Conservation (phyloP, 2,888 invertebrate genomes). For the Pseudoips prasinana region DNA sequence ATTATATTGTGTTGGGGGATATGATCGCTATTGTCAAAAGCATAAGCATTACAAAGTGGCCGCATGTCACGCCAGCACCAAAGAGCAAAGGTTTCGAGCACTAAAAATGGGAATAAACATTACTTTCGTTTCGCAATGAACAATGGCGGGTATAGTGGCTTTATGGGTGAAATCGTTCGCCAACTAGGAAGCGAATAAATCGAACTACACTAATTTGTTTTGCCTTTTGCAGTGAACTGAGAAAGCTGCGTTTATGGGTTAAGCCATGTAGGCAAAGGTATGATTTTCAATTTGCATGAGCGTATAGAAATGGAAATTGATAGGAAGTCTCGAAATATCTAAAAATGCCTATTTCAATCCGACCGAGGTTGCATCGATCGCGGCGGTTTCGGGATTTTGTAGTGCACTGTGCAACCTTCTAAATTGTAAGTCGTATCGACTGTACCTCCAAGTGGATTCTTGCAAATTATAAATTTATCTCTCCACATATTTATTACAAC, state of each 20-base stretch:
- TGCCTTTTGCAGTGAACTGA: constrained; percentile 64
- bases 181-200: constrained; percentile 59
- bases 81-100: constrained; percentile 62
- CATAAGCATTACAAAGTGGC: constrained; percentile 44
- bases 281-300: constrained; percentile 41
- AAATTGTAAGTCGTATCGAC: too few species aligned
- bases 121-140: constrained; percentile 45
- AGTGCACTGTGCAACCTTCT: too few species aligned
- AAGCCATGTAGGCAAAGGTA: constrained; percentile 44
- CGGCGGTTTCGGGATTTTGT: too few species aligned
- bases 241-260: constrained; percentile 52
- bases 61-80: constrained; percentile 53
- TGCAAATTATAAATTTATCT: too few species aligned
- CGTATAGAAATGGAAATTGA: constrained; percentile 11
- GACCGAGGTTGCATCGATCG: too few species aligned
- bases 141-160: constrained; percentile 49
- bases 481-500: too few species aligned
- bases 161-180: constrained; percentile 56
- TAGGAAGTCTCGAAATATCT: too few species aligned
- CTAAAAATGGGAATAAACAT: constrained; percentile 70
- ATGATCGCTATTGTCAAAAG: constrained; percentile 38
- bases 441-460: too few species aligned
- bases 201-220: constrained; percentile 69
- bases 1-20: constrained; percentile 6
- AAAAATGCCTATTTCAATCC: too few species aligned